Conservation (phyloP, 2,113 vertebrate genomes). For the Coptodon rendalli region DNA sequence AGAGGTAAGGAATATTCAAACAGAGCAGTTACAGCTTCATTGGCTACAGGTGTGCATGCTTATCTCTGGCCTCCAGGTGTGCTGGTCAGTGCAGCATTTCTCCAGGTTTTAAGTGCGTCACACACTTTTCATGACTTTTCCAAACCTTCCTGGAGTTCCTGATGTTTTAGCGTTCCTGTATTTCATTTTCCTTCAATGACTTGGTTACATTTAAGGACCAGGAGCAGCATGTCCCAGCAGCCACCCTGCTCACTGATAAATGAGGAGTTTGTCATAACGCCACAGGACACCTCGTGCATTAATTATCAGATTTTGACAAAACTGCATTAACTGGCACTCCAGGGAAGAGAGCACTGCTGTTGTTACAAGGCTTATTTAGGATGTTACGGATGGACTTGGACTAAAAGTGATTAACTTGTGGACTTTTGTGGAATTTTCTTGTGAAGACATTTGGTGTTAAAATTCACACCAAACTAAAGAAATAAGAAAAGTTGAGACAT, state of each 20-base stretch:
- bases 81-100: neutral
- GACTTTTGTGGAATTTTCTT: neutral
- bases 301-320: neutral
- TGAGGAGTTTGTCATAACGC: neutral
- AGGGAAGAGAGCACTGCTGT: neutral
- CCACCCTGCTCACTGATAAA: neutral
- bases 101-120: neutral
- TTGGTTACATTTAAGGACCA: neutral
- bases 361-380: neutral
- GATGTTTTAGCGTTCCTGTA: rapidly evolving
- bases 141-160: neutral
- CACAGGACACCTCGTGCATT: neutral
- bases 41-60: neutral
- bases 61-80: neutral
- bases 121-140: neutral
- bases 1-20: neutral
- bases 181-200: neutral
- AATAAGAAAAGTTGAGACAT: neutral
- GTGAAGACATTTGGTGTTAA: neutral
- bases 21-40: neutral
- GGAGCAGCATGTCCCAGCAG: neutral
- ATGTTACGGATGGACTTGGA: neutral
- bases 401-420: neutral
- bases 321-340: rapidly evolving
- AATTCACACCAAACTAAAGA: neutral